These are phyloP conservation scores for Stigmatopora argus DNA, from an alignment of 2,113 vertebrate species.

Conservation along the genomic window DNA sequence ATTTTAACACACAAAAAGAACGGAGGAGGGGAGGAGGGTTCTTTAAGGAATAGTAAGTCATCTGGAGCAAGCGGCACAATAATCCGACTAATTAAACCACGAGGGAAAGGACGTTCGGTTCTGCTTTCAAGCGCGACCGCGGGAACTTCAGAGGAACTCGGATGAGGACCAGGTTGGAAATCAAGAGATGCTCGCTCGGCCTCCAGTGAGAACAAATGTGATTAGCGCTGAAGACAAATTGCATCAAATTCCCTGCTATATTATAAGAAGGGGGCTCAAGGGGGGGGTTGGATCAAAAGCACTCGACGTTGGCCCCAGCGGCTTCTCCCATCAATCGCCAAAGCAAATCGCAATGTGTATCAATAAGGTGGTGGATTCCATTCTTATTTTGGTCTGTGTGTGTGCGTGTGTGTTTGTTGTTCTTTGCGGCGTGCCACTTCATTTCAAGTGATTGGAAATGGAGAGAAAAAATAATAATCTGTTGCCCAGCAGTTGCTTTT, in stretches of 20 bases:
- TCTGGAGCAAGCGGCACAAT: conserved; percentile 80
- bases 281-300: conserved; percentile 54
- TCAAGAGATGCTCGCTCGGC: conserved; percentile 57
- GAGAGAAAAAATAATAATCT: conserved; percentile 1
- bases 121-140: conserved; percentile 75
- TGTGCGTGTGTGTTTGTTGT: not conserved
- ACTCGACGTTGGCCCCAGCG: conserved; percentile 46
- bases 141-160: conserved; percentile 63
- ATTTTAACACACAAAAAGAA: conserved; percentile 21
- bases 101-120: conserved; percentile 67
- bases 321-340: conserved; percentile 23
- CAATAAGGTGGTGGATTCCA: not conserved
- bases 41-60: conserved; percentile 61
- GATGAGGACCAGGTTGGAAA: conserved; percentile 51
- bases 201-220: conserved; percentile 64
- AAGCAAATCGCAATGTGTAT: not conserved
- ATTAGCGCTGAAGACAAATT: conserved; percentile 74
- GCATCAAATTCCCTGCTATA: conserved; percentile 65
- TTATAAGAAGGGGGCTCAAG: conserved; percentile 41
- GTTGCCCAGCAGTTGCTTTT: conserved; percentile 46
- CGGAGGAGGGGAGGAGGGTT: conserved; percentile 12
- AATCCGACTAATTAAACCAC: conserved; percentile 98
- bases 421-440: conserved; percentile 45
- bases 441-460: conserved; percentile 66
- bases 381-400: not conserved